A percentile compares a stretch with the other conserved stretches of the same genome.
Evolutionary conservation across 2,113 vertebrate species (phyloP).

Genomic region (Microtus pennsylvanicus): DNA sequence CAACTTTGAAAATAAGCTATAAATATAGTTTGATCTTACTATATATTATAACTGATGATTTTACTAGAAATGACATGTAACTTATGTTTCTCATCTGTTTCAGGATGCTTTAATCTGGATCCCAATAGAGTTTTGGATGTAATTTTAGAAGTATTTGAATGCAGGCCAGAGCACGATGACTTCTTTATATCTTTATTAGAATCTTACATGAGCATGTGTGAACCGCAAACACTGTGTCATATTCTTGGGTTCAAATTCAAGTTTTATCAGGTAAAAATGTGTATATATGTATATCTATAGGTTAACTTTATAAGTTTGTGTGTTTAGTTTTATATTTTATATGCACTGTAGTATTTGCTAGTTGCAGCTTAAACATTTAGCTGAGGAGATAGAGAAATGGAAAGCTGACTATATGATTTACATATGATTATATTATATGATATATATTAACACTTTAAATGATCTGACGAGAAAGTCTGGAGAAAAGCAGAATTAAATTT

Average conservation of each 20-base stretch:
- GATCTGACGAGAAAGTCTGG: conserved; percentile 49
- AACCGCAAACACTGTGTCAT: conserved; percentile 98
- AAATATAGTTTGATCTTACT: conserved; percentile 29
- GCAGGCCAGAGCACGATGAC: conserved; percentile 96
- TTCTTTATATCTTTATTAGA: conserved; percentile 98
- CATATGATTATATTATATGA: not conserved
- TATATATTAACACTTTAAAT: conserved; percentile 6
- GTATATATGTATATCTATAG: not conserved
- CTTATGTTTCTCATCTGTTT: conserved; percentile 77
- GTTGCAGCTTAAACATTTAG: conserved; percentile 51
- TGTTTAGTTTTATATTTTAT: conserved; percentile 59
- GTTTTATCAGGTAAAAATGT: conserved; percentile 95
- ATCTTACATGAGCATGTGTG: conserved; percentile 98
- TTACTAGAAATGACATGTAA: conserved; percentile 70
- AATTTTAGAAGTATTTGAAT: conserved; percentile 98
- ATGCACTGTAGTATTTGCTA: conserved; percentile 61
- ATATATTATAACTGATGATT: conserved; percentile 56
- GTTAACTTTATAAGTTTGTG: conserved; percentile 57
- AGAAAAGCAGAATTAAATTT: conserved; percentile 64
- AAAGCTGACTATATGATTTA: not conserved
- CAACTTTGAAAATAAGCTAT: conserved; percentile 56
- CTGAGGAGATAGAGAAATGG: conserved; percentile 37
- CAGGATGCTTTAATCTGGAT: conserved; percentile 99
- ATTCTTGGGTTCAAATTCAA: conserved; percentile 99
- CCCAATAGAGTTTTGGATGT: conserved; percentile 99